These are phyloP conservation scores for Serranus cabrilla DNA, from an alignment of 2,797 vertebrate genomes.

Conservation along the genomic window DNA sequence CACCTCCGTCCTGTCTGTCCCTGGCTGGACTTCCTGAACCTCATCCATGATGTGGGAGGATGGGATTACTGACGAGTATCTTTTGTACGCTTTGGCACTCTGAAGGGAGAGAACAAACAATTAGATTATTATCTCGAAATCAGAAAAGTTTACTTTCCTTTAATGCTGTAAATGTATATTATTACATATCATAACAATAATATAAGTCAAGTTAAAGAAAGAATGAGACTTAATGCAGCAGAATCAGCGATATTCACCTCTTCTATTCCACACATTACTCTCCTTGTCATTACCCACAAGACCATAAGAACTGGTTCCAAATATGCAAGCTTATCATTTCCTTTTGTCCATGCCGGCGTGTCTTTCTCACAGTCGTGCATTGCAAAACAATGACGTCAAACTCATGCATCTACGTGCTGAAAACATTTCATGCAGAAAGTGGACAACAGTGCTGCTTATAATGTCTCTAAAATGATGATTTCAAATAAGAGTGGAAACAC, in stretches of 20 bases:
- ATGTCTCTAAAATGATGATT: too few relatives aligned
- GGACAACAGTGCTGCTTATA: too few relatives aligned
- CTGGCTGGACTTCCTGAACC: conserved; percentile 81
- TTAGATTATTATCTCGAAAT: not conserved
- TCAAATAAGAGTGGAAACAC: too few relatives aligned
- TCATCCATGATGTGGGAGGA: conserved; percentile 85
- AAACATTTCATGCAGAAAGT: too few relatives aligned
- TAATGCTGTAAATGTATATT: not conserved
- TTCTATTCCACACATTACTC: not conserved
- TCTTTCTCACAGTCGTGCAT: too few relatives aligned
- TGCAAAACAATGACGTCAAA: too few relatives aligned
- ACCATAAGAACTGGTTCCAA: too few relatives aligned
- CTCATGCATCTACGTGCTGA: too few relatives aligned
- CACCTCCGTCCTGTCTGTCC: conserved; percentile 67
- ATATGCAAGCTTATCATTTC: too few relatives aligned
- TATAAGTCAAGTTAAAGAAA: too few relatives aligned
- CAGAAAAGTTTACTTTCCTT: not conserved
- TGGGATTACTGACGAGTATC: conserved; percentile 86
- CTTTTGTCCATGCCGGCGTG: too few relatives aligned
- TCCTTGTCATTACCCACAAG: not conserved
- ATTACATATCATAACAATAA: not conserved
- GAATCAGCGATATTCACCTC: not conserved
- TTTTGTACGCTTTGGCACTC: conserved; percentile 87
- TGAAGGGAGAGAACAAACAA: conserved; percentile 71
- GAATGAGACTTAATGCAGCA: not conserved